Base-by-base conservation (phyloP, 2,113 vertebrate species). In the Seriola rivoliana region DNA sequence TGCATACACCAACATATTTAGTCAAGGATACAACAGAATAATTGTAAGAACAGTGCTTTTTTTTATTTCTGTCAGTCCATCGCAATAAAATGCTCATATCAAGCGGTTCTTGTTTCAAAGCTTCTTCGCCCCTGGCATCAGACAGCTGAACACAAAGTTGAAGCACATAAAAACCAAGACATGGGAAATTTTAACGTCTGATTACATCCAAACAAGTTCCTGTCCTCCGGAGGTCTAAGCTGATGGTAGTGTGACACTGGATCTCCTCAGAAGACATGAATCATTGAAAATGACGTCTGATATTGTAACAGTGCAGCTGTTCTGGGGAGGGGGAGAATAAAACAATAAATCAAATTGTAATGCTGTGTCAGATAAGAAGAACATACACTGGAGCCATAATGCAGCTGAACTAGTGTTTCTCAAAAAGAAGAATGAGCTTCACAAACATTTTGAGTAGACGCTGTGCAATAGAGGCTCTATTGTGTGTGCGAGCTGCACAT, bases 201-300 rank as follows among this genome's bases (percentile, higher is more conserved):
- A 87, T 89, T 88, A 84, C 69, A 67, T 80, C 65, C 63, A 82
- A 78, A 68, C 23, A 74, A 85, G 67, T 85, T 89, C 72, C 81
- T 74, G 70, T 81, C 48, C 64, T 82, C 75, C 29, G 46, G 55
- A 59, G 81, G 70, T 87, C 74, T n/a, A 2, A 21, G 38, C 44
- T 36, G 70, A 77, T 71, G 55, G 13, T 60, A 17, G 72, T 64
- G 60, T 82, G 85, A 87, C 75, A 81, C 91, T 88, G 85, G 86
- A 78, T 81, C 80, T 80, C 57, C 73, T 93, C 89, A 86, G 44
- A 88, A 55, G 46, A 87, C 65, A 77, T 84, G 81, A 89, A 85
- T 88, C 69, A 91, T 80, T 75, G 40, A 88, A 83, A 85, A 87
- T 90, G 68, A 89, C 72, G 21, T 89, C 70, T 88, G 85, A 92